Base-by-base conservation (phyloP, 2,113 vertebrate species). In the Apaloderma vittatum region DNA sequence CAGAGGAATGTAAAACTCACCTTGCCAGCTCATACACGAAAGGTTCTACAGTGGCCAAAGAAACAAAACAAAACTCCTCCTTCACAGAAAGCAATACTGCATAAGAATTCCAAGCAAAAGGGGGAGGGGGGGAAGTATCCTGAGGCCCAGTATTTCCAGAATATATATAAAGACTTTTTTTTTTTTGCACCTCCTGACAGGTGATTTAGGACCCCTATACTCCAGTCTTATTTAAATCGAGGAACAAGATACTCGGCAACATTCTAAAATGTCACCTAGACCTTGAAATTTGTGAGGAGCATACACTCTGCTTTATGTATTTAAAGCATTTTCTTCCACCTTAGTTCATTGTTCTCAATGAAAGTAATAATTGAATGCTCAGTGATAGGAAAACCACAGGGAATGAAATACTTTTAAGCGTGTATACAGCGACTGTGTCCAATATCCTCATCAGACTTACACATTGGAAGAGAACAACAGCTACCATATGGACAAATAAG, bases 391-490 rank as follows among this genome's bases (percentile, higher is more conserved):
- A 94, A 97, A 92, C 79, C 87, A 91, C 71, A 63, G 92, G 86
- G 81, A 90, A 95, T 87, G 3, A 80, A 96, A 93, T 70, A 88
- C 32, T 93, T 92, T 26, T 46, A 83, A 71, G 68, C 71, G n/a
- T 80, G 48, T 95, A 86, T 49, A 75, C 55, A 94, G 22, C 63
- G 93, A 91, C 67, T 91, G 89, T 66, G 81, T 97, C 98, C 98
- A 96, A 96, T 97, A 79, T 82, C 59, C 88, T 98, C 98, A 86
- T 99, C 98, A 77, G 71, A 71, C 34, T 97, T 97, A 36, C 77
- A 79, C 62, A 95, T n/a, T 90, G 97, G 98, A 95, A 99, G 98
- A 97, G 98, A 98, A 95, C 97, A 98, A 98, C 93, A 99, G 97
- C 95, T 98, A 98, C 98, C 98, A 98, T 91, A 98, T 98, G 98